phyloP scores from a whole-genome alignment of 2,888 invertebrate genomes.

The Mayetiola destructor region DNA sequence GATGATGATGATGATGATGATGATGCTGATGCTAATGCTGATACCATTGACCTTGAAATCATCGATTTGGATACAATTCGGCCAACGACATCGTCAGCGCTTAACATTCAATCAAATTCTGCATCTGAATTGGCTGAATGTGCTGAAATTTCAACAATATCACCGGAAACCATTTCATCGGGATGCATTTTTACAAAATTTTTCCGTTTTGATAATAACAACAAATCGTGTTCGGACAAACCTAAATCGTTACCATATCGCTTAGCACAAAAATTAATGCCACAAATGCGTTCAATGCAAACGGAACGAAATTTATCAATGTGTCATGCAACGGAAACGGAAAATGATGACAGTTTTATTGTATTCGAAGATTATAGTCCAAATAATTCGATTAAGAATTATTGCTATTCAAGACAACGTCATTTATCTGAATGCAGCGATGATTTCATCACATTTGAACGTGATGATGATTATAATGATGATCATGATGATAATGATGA shows the following conservation, averaged over 20 bases:
- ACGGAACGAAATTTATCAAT: background rate
- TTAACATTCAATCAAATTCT: background rate
- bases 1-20: background rate
- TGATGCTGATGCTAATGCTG: background rate
- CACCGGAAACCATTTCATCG: background rate
- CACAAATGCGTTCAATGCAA: background rate
- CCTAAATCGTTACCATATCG: background rate
- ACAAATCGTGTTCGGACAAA: too few species aligned
- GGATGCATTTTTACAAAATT: background rate
- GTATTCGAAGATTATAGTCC: background rate
- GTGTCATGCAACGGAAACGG: background rate
- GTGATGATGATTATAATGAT: slow-evolving; percentile 19
- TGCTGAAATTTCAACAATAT: background rate
- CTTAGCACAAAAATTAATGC: background rate
- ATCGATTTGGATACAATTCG: background rate
- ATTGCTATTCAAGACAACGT: slow-evolving; percentile 14
- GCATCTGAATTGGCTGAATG: too few species aligned
- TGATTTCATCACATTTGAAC: slow-evolving; percentile 22
- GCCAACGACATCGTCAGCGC: background rate
- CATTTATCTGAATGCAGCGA: slow-evolving; percentile 25
- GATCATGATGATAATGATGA: background rate
- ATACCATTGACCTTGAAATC: background rate
- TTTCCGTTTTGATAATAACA: background rate
- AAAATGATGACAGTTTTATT: slow-evolving; percentile 14
- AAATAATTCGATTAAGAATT: background rate